Conservation (phyloP, 2,113 vertebrate species). For the Coturnix japonica region DNA sequence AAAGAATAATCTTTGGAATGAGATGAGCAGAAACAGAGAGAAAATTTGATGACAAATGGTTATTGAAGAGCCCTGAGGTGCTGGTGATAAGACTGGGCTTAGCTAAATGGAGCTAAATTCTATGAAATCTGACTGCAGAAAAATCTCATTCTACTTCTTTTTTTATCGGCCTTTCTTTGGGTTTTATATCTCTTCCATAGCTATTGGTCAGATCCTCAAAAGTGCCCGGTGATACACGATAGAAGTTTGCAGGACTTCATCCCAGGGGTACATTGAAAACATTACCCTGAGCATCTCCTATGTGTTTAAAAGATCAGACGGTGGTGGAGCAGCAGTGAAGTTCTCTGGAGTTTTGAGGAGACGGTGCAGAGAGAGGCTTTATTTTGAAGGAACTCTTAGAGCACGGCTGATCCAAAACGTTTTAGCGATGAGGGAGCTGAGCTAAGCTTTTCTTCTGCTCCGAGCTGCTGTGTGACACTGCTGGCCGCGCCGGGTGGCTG, state of each 20-base stretch:
- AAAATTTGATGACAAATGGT: conserved; percentile 67
- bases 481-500: not conserved
- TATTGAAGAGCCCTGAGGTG: conserved; percentile 64
- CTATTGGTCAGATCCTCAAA: conserved; percentile 38
- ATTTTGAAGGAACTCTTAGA: not conserved
- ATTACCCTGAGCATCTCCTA: not conserved
- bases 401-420: not conserved
- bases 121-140: conserved; percentile 30
- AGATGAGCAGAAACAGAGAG: conserved; percentile 48
- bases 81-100: conserved; percentile 52
- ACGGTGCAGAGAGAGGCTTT: not conserved
- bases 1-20: conserved; percentile 54
- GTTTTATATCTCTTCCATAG: conserved; percentile 17
- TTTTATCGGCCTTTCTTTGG: conserved; percentile 48
- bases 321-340: not conserved
- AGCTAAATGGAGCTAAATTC: conserved; percentile 9
- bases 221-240: conserved; percentile 30
- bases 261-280: conserved; percentile 13
- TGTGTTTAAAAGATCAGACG: not conserved
- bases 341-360: not conserved
- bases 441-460: not conserved
- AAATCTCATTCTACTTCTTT: conserved; percentile 31
- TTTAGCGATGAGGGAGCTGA: not conserved
- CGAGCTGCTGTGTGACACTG: not conserved
- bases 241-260: not conserved